Conservation (phyloP, 1,140 invertebrate genomes). For the Caenorhabditis tropicalis region DNA sequence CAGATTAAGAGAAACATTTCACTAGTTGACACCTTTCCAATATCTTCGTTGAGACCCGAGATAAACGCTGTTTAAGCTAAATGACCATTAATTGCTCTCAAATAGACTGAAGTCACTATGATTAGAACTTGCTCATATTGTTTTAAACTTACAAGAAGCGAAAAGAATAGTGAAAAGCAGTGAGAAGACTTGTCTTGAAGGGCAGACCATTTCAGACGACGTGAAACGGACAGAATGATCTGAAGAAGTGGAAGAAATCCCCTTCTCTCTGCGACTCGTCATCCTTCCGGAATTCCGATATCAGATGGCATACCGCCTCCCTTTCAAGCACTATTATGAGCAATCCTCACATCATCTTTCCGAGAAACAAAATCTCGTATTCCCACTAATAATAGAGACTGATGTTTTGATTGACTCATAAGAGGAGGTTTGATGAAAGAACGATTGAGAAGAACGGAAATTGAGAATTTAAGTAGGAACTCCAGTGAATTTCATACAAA, state of each 20-base stretch:
- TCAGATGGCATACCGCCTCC: conserved; percentile 10
- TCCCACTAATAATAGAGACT: conserved; percentile 32
- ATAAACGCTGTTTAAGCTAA: too few species aligned
- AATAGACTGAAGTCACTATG: background rate
- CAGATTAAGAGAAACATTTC: too few species aligned
- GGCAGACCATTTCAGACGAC: conserved; percentile 3
- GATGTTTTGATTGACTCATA: conserved; percentile 14
- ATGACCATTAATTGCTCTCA: too few species aligned
- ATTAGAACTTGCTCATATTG: background rate
- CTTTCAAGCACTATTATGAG: conserved; percentile 8
- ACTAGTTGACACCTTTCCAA: too few species aligned
- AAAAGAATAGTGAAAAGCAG: background rate
- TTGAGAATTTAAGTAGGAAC: too few species aligned
- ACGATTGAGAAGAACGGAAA: too few species aligned
- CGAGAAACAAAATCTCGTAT: background rate
- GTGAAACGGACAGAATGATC: conserved; percentile 42
- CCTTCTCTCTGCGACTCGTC: background rate
- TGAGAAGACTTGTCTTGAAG: conserved; percentile 7
- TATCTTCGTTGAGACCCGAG: too few species aligned
- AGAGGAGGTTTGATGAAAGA: too few species aligned
- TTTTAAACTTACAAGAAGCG: background rate
- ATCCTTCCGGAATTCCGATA: conserved; percentile 34
- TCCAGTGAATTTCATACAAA: too few species aligned
- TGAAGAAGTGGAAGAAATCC: background rate
- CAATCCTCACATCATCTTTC: background rate